Base-by-base conservation (phyloP, 2,797 vertebrate species). In the Rhinichthys osculus region DNA sequence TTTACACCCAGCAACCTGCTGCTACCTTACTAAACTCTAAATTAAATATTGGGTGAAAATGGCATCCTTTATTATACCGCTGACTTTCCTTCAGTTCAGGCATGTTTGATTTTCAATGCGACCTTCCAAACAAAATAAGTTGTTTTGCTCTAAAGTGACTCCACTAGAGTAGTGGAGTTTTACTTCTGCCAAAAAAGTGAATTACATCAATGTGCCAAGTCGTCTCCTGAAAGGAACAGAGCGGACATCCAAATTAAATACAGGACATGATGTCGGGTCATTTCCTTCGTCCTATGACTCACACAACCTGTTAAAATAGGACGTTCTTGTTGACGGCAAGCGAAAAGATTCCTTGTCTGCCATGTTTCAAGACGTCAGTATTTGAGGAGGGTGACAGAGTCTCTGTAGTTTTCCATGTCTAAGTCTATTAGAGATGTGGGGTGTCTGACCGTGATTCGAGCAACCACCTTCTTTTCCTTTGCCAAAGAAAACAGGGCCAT, bases 121-220 rank as follows among this genome's bases (percentile, higher is more conserved):
- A 87, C 91, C 91, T 92, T 95, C 95, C 95, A 95, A 95, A 94
- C 92, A 92, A 94, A 95, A 94, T 86, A 94, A 88, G 91, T 93
- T 94, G 92, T 94, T 93, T 93, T 92, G 91, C 93, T 91, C 89
- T 93, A 91, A 89, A 91, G 90, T 88, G 42, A 42, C 69, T 81
- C 85, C 74, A 44, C 19, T 52, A 27, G 86, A 81, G 74, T 74
- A 71, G 82, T 30, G n/a, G 78, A 59, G 76, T 71, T 80, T 81
- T 85, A 73, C 72, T 89, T 87, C 59, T 52, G 86, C 47, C 70
- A 57, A 73, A 70, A 87, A 88, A 88, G 72, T 83, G 84, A 84
- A 85, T 86, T 83, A 82, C 88, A 83, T 85, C 89, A 90, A 89
- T 62, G 76, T 77, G 83, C 87, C 83, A 71, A 91, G 84, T 0